These are phyloP conservation scores for Ciona savignyi DNA, from an alignment of 23 tunicate genomes.

Conservation along the genomic window DNA sequence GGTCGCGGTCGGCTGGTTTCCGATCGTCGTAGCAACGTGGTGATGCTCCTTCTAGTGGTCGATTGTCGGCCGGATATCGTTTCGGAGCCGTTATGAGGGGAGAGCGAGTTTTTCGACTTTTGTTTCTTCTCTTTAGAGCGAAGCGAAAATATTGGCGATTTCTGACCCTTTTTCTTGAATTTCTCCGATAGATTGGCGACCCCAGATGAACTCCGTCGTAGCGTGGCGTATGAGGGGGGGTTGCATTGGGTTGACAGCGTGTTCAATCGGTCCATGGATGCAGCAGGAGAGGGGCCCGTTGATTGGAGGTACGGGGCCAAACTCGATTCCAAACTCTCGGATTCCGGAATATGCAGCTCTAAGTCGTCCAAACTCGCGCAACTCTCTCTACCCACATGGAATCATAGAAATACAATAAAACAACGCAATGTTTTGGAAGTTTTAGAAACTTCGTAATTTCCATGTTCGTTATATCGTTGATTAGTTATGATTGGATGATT, in stretches of 20 bases:
- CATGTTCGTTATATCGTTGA: too few species aligned
- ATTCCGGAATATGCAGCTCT: background rate
- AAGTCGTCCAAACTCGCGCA: slow-evolving; percentile 14
- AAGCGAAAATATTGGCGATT: slow-evolving; percentile 18
- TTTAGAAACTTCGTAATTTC: too few species aligned
- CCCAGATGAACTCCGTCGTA: slow-evolving; percentile 68
- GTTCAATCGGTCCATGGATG: slow-evolving; percentile 38
- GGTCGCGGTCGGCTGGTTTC: slow-evolving; percentile 50
- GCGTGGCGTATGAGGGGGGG: slow-evolving; percentile 5
- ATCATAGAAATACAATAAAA: background rate
- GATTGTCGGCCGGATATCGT: background rate
- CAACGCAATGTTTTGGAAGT: background rate
- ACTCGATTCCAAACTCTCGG: background rate
- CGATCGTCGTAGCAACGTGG: slow-evolving; percentile 38
- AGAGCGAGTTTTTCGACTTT: slow-evolving; percentile 4
- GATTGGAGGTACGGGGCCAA: background rate
- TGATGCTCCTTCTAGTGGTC: slow-evolving; percentile 14
- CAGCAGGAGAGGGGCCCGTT: slow-evolving; percentile 24
- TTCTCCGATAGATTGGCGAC: slow-evolving; percentile 13
- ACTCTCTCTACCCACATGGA: background rate
- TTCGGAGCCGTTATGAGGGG: slow-evolving; percentile 6
- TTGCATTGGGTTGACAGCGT: background rate
- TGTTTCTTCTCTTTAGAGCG: slow-evolving; percentile 59
- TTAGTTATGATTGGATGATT: too few species aligned
- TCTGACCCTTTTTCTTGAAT: slow-evolving; percentile 11